A percentile compares a stretch with the other conserved stretches of the same genome.
phyloP scores from a whole-genome alignment of 35 echinoderm and acorn worm species.

The Apostichopus parvimensis region DNA sequence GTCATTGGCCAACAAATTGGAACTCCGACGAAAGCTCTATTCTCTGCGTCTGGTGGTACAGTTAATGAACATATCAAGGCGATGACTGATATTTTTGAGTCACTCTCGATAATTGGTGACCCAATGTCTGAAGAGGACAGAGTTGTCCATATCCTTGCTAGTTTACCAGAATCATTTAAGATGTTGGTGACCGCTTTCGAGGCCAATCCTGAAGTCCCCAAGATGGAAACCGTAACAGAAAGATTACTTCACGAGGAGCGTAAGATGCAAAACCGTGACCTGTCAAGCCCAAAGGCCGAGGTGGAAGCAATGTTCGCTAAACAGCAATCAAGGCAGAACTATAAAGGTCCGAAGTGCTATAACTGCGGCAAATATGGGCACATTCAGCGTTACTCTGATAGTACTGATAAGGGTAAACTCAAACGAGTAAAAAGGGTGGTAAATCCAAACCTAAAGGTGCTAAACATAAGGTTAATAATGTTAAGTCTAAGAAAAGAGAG shows the following conservation, averaged over 20 bases:
- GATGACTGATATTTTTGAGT: constrained; percentile 2
- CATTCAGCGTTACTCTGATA: background rate
- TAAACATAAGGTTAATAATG: background rate
- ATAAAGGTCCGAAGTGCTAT: constrained; percentile 17
- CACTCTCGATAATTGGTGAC: background rate
- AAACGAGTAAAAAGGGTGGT: background rate
- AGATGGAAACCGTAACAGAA: background rate
- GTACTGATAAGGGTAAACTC: background rate
- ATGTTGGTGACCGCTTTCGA: constrained; percentile 11
- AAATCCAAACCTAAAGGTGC: background rate
- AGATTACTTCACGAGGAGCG: background rate
- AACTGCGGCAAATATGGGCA: constrained; percentile 24
- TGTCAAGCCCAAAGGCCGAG: background rate
- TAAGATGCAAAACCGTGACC: background rate
- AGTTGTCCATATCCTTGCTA: constrained; percentile 16
- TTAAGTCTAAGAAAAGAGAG: constrained; percentile 1
- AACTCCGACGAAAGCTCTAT: background rate
- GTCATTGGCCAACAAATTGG: background rate
- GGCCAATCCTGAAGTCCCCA: background rate
- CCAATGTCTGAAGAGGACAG: constrained; percentile 23
- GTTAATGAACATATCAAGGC: constrained; percentile 5
- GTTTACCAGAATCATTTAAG: constrained; percentile 21
- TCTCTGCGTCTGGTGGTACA: background rate
- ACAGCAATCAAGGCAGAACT: background rate
- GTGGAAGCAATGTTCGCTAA: background rate